These are phyloP conservation scores for Desoria tigrina DNA, from an alignment of 2,888 invertebrate species.

Conservation along the genomic window DNA sequence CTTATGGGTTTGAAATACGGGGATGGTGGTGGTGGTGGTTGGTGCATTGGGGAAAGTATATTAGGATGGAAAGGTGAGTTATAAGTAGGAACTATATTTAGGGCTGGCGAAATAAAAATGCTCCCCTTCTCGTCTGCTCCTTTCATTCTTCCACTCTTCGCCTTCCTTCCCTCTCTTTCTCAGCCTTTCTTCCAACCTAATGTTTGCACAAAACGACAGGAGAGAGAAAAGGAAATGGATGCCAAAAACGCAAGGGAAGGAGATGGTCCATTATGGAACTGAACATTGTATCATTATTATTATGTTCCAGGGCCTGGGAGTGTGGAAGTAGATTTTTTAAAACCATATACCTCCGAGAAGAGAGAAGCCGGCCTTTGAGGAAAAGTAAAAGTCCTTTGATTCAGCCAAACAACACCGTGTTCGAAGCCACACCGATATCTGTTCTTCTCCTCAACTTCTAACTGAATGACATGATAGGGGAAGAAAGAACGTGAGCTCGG, in stretches of 20 bases:
- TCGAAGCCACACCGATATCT: background rate
- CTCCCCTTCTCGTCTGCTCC: background rate
- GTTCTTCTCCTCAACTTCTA: background rate
- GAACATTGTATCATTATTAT: too few relatives aligned
- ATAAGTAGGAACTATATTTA: too few relatives aligned
- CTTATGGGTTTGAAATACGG: too few relatives aligned
- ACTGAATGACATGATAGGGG: constrained; percentile 10
- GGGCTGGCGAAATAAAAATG: background rate
- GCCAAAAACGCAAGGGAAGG: constrained; percentile 31
- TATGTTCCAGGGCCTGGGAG: too few relatives aligned
- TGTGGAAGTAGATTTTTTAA: too few relatives aligned
- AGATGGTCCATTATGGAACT: constrained; percentile 13
- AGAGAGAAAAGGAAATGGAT: constrained; percentile 27
- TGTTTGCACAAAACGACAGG: constrained; percentile 30
- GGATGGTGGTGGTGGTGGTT: too few relatives aligned
- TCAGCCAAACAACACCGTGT: background rate
- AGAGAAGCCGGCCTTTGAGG: too few relatives aligned
- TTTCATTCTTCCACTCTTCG: constrained; percentile 9
- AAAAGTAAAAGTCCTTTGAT: too few relatives aligned
- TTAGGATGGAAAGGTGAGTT: too few relatives aligned
- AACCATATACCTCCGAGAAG: too few relatives aligned
- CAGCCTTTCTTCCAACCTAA: constrained; percentile 10
- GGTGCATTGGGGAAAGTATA: too few relatives aligned
- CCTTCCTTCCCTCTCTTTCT: background rate
- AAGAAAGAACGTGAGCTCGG: background rate